phyloP scores from a whole-genome alignment of 2,888 invertebrate genomes.

The Napeogenes inachia region DNA sequence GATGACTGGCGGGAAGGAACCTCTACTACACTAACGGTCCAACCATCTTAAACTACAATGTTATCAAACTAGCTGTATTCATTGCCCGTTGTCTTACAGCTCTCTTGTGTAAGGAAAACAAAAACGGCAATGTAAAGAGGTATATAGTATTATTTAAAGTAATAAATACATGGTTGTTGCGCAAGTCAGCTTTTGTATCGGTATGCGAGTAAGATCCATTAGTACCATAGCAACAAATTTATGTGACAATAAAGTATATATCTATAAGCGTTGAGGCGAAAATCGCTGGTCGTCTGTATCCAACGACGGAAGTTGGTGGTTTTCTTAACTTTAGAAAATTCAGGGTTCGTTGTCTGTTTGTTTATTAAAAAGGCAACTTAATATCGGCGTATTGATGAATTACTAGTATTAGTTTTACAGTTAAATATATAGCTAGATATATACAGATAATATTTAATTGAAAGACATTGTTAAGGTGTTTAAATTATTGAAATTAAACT shows the following conservation, averaged over 20 bases:
- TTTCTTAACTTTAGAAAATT: not conserved
- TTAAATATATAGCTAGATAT: no score
- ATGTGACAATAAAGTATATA: conserved; percentile 11
- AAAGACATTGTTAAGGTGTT: no score
- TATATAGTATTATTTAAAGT: not conserved
- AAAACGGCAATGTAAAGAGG: conserved; percentile 12
- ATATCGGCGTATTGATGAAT: no score
- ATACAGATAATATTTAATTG: no score
- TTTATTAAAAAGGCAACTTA: no score
- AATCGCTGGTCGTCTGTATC: conserved; percentile 2
- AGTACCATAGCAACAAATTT: conserved; percentile 27
- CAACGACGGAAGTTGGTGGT: not conserved
- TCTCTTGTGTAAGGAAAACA: not conserved
- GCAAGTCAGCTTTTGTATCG: conserved; percentile 31
- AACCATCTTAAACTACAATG: not conserved
- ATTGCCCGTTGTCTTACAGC: conserved; percentile 3
- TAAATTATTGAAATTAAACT: no score
- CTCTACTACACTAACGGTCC: conserved; percentile 16
- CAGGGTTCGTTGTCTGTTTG: no score
- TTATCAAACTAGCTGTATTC: conserved; percentile 4
- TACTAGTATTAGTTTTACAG: no score
- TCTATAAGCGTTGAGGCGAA: conserved; percentile 9
- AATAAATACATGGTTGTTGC: conserved; percentile 21
- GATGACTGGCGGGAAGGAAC: conserved; percentile 43
- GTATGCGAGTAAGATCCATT: conserved; percentile 32